These are phyloP conservation scores for Threskiornis aethiopicus DNA, from an alignment of 2,797 vertebrate species.

Conservation along the genomic window DNA sequence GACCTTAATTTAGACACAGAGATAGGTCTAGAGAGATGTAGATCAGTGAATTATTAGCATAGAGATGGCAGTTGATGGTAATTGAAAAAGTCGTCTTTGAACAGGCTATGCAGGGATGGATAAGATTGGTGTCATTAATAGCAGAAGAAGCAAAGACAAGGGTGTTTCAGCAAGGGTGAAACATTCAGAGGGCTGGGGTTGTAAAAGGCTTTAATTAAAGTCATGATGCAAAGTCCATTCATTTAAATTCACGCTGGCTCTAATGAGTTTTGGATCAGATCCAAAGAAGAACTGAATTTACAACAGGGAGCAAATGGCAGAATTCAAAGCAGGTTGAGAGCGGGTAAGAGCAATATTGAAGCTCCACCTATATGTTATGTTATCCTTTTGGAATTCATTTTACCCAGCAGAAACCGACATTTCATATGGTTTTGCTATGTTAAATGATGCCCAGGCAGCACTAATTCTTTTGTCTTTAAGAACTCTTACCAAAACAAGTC, in stretches of 20 bases:
- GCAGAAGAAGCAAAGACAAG: neutral
- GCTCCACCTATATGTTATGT: neutral
- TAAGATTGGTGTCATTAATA: neutral
- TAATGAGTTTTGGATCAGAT: constrained; percentile 27
- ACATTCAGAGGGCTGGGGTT: neutral
- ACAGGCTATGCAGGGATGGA: neutral
- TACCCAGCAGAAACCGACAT: neutral
- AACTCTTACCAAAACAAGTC: neutral
- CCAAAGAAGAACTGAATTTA: neutral
- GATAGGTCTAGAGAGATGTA: neutral
- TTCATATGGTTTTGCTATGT: neutral
- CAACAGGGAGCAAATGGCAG: neutral
- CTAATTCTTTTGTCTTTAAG: neutral
- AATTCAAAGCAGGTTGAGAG: neutral
- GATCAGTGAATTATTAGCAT: constrained; percentile 24
- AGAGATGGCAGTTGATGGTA: constrained; percentile 19
- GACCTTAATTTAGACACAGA: neutral
- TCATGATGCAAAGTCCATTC: constrained; percentile 9
- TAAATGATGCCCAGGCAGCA: neutral
- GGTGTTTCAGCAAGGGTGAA: constrained; percentile 23
- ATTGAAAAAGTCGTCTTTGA: constrained; percentile 18
- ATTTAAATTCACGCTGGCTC: neutral
- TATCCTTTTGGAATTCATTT: neutral
- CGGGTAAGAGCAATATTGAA: neutral
- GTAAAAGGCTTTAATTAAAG: constrained; percentile 42